Percentiles rank a stretch among this genome's conserved stretches.
Evolutionary conservation across 2,888 invertebrate species (phyloP).

Genomic region (Drosophila setosimentum): DNA sequence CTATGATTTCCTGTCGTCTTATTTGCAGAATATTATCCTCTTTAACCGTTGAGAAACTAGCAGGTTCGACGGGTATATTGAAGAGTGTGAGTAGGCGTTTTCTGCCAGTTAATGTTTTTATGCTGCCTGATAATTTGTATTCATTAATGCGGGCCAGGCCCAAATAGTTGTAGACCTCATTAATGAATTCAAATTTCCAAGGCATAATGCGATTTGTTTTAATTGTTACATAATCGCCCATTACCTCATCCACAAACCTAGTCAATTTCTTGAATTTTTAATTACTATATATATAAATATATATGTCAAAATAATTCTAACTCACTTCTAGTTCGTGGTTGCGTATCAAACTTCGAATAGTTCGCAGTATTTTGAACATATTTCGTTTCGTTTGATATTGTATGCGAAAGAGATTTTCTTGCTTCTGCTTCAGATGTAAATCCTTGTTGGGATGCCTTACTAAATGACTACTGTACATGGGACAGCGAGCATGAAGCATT

Average conservation of each 20-base stretch:
- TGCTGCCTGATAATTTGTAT: slow-evolving; percentile 58
- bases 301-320: neutral
- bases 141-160: slow-evolving; percentile 82
- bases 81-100: slow-evolving; percentile 65
- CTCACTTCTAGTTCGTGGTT: slow-evolving; percentile 23
- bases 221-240: slow-evolving; percentile 81
- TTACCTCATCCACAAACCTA: slow-evolving; percentile 76
- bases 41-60: slow-evolving; percentile 31
- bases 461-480: slow-evolving; percentile 73
- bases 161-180: slow-evolving; percentile 83
- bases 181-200: slow-evolving; percentile 84
- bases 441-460: slow-evolving; percentile 63
- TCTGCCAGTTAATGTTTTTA: slow-evolving; percentile 41
- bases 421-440: slow-evolving; percentile 51
- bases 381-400: slow-evolving; percentile 83
- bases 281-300: neutral
- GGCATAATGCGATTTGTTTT: slow-evolving; percentile 84
- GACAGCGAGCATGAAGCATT: slow-evolving; percentile 83
- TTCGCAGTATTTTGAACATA: slow-evolving; percentile 79
- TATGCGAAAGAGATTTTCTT: slow-evolving; percentile 75
- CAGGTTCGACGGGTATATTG: slow-evolving; percentile 49
- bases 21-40: slow-evolving; percentile 64
- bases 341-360: slow-evolving; percentile 66
- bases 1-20: slow-evolving; percentile 59
- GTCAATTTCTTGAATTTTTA: slow-evolving; percentile 68